These are phyloP conservation scores for Drosophila suboccidentalis DNA, from an alignment of 2,888 invertebrate species.

Conservation along the genomic window DNA sequence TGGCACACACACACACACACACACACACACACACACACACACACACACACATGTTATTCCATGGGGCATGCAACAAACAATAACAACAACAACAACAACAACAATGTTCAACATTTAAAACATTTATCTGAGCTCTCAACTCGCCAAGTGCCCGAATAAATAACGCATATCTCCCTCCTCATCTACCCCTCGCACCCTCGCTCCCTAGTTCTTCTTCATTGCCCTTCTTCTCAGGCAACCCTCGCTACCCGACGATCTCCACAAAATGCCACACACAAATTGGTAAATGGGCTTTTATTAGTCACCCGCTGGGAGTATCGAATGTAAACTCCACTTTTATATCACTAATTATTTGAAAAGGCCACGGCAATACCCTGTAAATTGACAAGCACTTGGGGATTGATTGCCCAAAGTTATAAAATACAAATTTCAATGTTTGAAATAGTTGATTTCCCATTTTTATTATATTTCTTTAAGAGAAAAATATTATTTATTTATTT, in stretches of 20 bases:
- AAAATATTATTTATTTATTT: too few species aligned
- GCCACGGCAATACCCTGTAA: slow-evolving; percentile 24
- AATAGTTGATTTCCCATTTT: too few species aligned
- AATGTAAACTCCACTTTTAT: slow-evolving; percentile 40
- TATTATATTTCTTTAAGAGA: too few species aligned
- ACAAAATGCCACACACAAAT: slow-evolving; percentile 29
- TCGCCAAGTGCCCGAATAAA: slow-evolving; percentile 26
- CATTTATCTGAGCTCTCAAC: slow-evolving; percentile 66
- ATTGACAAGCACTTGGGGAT: too few species aligned
- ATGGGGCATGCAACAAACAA: slow-evolving; percentile 25
- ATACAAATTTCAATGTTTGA: too few species aligned
- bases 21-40: slow-evolving; percentile 11
- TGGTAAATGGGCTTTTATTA: slow-evolving; percentile 57
- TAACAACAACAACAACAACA: slow-evolving; percentile 13
- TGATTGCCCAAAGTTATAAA: not conserved
- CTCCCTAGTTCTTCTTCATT: too few species aligned
- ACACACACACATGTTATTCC: slow-evolving; percentile 10
- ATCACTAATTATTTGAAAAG: slow-evolving; percentile 54
- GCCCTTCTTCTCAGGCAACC: not conserved
- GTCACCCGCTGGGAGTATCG: slow-evolving; percentile 40
- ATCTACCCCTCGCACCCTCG: too few species aligned
- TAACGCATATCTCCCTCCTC: not conserved
- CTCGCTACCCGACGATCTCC: not conserved
- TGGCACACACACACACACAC: slow-evolving; percentile 6
- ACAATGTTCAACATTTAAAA: slow-evolving; percentile 47